A percentile compares a stretch with the other conserved stretches of the same genome.
These are phyloP conservation scores for Caloenas nicobarica DNA, from an alignment of 2,113 vertebrate species.

Conservation along the genomic window DNA sequence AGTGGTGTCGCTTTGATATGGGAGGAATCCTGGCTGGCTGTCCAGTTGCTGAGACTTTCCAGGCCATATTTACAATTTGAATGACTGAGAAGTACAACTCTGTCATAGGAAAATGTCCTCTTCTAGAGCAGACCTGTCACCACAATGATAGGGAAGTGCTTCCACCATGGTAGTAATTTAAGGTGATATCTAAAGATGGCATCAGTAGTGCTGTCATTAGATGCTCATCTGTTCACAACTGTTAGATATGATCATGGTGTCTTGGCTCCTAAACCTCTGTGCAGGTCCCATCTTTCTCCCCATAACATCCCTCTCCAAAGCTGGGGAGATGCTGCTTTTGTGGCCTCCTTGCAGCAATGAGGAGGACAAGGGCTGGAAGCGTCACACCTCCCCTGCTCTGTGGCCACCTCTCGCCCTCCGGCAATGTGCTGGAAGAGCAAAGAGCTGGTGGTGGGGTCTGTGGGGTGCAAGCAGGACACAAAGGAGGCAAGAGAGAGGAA, in stretches of 20 bases:
- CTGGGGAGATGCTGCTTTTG: not conserved
- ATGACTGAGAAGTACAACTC: not conserved
- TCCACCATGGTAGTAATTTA: not conserved
- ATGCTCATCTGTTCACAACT: not conserved
- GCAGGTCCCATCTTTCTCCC: not conserved
- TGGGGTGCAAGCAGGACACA: not conserved
- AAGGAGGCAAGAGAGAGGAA: not conserved
- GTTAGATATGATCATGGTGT: accelerated
- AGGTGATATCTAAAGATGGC: not conserved
- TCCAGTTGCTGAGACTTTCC: not conserved
- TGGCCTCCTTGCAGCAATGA: accelerated
- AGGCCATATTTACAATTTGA: not conserved
- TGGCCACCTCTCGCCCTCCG: not conserved
- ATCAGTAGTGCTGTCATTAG: not conserved
- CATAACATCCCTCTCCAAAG: not conserved
- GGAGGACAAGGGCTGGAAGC: not conserved
- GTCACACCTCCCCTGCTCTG: accelerated
- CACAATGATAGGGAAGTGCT: not conserved
- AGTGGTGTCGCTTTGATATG: not conserved
- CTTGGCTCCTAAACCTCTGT: not conserved
- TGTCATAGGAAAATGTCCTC: not conserved
- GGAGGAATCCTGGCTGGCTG: not conserved
- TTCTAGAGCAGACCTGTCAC: not conserved
- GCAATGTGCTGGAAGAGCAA: not conserved
- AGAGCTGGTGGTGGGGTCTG: not conserved